Percentiles rank a stretch among this genome's conserved stretches.
These are phyloP conservation scores for Mamestra configurata DNA, from an alignment of 1,140 invertebrate species.

Conservation along the genomic window DNA sequence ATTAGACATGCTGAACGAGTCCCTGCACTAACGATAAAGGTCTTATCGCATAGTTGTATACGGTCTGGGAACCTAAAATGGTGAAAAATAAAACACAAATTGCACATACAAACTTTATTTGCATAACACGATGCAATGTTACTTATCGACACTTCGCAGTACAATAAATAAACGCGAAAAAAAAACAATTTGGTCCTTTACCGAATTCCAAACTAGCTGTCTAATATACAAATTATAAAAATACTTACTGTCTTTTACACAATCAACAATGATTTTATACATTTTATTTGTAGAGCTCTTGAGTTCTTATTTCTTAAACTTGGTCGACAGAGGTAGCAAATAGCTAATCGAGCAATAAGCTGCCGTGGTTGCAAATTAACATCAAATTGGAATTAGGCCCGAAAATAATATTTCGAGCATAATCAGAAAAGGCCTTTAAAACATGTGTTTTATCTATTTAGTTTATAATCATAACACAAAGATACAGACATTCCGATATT, in stretches of 20 bases:
- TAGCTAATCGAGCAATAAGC: slow-evolving; percentile 3
- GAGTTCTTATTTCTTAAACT: background rate
- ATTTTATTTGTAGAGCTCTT: slow-evolving; percentile 27
- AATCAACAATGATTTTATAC: slow-evolving; percentile 44
- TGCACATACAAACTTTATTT: slow-evolving; percentile 78
- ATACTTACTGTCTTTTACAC: slow-evolving; percentile 32
- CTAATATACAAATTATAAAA: slow-evolving; percentile 33
- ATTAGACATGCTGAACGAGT: no score
- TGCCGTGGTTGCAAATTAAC: background rate
- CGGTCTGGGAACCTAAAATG: no score
- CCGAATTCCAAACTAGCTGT: slow-evolving; percentile 40
- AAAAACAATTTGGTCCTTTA: slow-evolving; percentile 63
- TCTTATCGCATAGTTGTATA: no score
- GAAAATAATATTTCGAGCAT: background rate
- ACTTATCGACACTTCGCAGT: slow-evolving; percentile 48
- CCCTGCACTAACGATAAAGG: no score
- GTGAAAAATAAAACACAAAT: slow-evolving; percentile 54
- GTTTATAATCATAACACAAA: no score
- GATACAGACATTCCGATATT: no score
- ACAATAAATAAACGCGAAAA: slow-evolving; percentile 64
- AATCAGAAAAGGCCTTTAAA: background rate
- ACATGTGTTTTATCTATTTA: no score
- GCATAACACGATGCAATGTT: slow-evolving; percentile 65
- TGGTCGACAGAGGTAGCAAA: background rate
- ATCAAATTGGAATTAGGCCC: background rate